A percentile compares a stretch with the other conserved stretches of the same genome.
These are phyloP conservation scores for Mustelus asterias DNA, from an alignment of 2,113 vertebrate species.

Conservation along the genomic window DNA sequence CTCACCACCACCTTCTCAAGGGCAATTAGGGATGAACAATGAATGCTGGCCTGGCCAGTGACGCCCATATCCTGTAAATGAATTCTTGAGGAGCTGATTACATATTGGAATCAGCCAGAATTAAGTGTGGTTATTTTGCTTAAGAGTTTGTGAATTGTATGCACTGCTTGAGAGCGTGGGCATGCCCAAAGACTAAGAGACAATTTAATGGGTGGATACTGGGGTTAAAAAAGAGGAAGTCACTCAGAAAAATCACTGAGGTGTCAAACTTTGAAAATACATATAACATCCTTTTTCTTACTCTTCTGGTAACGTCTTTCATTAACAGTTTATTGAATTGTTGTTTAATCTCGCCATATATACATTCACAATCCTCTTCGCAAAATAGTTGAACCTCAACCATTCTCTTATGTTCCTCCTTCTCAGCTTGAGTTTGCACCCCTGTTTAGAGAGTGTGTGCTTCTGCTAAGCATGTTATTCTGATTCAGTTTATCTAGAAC, in stretches of 20 bases:
- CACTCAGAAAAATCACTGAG: neutral
- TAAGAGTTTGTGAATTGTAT: neutral
- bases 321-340: conserved; percentile 11
- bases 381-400: neutral
- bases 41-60: too few relatives aligned
- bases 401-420: neutral
- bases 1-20: too few relatives aligned
- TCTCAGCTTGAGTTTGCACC: neutral
- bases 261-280: neutral
- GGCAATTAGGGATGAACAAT: too few relatives aligned
- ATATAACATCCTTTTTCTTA: neutral
- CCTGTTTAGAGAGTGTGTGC: neutral
- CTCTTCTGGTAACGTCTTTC: neutral
- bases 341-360: neutral
- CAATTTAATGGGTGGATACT: neutral
- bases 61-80: too few relatives aligned
- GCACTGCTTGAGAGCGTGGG: too few relatives aligned
- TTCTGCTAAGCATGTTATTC: neutral
- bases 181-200: neutral
- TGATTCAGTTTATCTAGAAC: neutral
- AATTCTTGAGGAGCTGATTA: neutral
- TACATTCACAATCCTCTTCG: neutral
- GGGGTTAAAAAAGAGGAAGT: neutral
- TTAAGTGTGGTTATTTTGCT: too few relatives aligned
- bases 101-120: neutral